These are phyloP conservation scores for Charina bottae DNA, from an alignment of 2,113 vertebrate genomes.

Conservation along the genomic window DNA sequence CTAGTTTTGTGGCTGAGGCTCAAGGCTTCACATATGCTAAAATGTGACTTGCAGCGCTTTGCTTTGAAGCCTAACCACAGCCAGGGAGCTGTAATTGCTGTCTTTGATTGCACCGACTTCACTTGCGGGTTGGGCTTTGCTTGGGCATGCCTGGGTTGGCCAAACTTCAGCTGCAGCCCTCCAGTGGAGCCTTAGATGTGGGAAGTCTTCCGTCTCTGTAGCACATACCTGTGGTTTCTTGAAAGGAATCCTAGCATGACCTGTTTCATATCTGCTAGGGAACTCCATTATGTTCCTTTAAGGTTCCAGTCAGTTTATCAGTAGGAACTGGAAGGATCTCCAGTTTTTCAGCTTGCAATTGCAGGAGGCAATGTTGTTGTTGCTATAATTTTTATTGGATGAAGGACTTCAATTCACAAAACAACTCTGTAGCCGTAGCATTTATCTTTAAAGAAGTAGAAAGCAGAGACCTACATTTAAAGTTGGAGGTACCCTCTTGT, in stretches of 20 bases:
- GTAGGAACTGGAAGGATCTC: slow-evolving; percentile 35
- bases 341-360: background rate
- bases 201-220: slow-evolving; percentile 80
- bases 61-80: slow-evolving; percentile 90
- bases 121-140: slow-evolving; percentile 73
- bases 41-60: slow-evolving; percentile 75
- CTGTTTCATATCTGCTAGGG: slow-evolving; percentile 72
- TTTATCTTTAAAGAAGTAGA: background rate
- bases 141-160: slow-evolving; percentile 74
- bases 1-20: slow-evolving; percentile 56
- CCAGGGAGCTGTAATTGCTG: slow-evolving; percentile 84
- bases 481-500: background rate
- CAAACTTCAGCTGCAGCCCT: slow-evolving; percentile 80
- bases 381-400: background rate
- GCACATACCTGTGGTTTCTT: slow-evolving; percentile 88
- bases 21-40: slow-evolving; percentile 69
- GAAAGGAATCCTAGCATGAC: slow-evolving; percentile 80
- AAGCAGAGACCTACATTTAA: background rate
- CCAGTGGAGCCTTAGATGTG: slow-evolving; percentile 89
- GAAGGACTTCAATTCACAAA: background rate
- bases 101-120: slow-evolving; percentile 83
- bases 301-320: slow-evolving; percentile 49
- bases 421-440: background rate
- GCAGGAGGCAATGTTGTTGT: fast-evolving
- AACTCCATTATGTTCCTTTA: slow-evolving; percentile 25